Evolutionary conservation across 2,113 vertebrate species (phyloP).

Genomic region (Bubo blakistoni): DNA sequence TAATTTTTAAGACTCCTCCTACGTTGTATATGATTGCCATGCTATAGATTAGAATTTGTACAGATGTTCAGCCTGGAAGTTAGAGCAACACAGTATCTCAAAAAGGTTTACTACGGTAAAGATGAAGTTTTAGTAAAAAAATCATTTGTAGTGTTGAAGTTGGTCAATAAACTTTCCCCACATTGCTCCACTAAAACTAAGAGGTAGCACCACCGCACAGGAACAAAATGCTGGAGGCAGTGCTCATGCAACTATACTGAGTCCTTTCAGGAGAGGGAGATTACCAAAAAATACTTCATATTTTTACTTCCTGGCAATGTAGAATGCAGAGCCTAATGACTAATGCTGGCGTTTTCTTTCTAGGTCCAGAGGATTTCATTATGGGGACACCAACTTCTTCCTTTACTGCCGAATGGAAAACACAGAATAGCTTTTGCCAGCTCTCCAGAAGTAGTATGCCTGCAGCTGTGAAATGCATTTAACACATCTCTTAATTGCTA

Average conservation of each 20-base stretch:
- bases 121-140: background rate
- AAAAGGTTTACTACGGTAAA: background rate
- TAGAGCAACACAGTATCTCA: background rate
- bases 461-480: conserved; percentile 49
- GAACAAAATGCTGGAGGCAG: background rate
- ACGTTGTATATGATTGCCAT: background rate
- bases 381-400: conserved; percentile 21
- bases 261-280: background rate
- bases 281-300: background rate
- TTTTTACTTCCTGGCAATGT: conserved; percentile 74
- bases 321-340: conserved; percentile 71
- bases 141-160: background rate
- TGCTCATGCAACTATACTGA: background rate
- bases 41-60: background rate
- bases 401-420: conserved; percentile 41
- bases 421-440: background rate
- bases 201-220: background rate
- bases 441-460: background rate
- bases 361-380: conserved; percentile 10
- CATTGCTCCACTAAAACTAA: background rate
- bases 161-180: background rate
- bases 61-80: background rate
- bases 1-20: background rate
- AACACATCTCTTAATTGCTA: background rate
- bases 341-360: conserved; percentile 16